Evolutionary conservation across 2,113 vertebrate species (phyloP), one percentile per base, ranked within the genome.

Genomic region (Nothobranchius furzeri): DNA sequence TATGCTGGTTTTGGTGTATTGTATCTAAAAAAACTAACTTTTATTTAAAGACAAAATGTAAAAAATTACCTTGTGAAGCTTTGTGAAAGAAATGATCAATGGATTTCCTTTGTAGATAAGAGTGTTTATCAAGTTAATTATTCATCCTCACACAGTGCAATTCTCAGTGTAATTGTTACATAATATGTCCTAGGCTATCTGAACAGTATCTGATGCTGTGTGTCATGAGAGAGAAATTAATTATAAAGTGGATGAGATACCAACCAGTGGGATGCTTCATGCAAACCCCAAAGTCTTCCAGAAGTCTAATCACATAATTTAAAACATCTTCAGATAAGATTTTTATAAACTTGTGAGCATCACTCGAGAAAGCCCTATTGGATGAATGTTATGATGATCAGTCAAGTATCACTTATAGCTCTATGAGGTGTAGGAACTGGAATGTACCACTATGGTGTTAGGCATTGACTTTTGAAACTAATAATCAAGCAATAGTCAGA

Each of bases 211-310:
- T 71, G 70, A 69, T 64, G 25, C 51, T 68, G 30, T 73, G 58
- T 73, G 65, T 66, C 20, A 1, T 45, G 64, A 36, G 53, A 76
- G 57, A 68, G 70, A 83, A 86, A 87, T 83, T 73, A 84, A 88
- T 90, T 86, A 83, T 86, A 69, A 85, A 87, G 78, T 80, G 78
- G 87, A 82, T 87, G 84, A 85, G 75, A 72, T 74, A 70, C 72
- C 62, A 80, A 76, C 68, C 81, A 80, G 65, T 75, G 82, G 78
- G 75, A 78, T 55, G 24, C 73, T 73, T 73, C 46, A 53, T 46
- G 69, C 36, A 70, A 81, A 78, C 77, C 74, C 80, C 8, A 15
- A 64, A 80, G 76, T 82, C 72, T 82, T 87, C 80, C 51, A 80
- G 42, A 76, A 75, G 64, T 25, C 71, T 86, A 90, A 88, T 87